phyloP scores from a whole-genome alignment of 2,888 invertebrate species.

The Hartigia nigra region DNA sequence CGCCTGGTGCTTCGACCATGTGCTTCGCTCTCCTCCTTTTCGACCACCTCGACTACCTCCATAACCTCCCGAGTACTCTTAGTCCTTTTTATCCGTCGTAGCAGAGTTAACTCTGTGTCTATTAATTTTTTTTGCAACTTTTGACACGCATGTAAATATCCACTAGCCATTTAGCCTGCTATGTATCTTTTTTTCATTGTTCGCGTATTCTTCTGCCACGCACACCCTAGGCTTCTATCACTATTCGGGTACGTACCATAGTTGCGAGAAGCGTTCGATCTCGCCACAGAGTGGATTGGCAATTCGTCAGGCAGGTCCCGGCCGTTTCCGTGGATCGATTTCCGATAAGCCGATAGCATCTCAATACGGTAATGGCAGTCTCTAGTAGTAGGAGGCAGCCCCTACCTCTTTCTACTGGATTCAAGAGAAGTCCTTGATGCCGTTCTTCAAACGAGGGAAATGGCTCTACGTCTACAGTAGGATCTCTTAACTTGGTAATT shows the following conservation, averaged over 20 bases:
- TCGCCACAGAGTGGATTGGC: slow-evolving; percentile 34
- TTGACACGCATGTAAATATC: neutral
- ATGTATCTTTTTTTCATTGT: neutral
- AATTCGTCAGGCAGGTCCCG: slow-evolving; percentile 32
- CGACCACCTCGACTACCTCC: slow-evolving; percentile 6
- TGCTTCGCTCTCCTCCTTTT: neutral
- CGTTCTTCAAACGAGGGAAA: neutral
- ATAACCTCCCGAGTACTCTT: neutral
- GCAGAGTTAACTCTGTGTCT: neutral
- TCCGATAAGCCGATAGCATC: slow-evolving; percentile 32
- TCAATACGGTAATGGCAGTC: slow-evolving; percentile 38
- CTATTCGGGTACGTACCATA: neutral
- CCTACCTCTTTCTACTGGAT: neutral
- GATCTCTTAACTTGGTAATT: neutral
- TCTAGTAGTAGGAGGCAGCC: neutral
- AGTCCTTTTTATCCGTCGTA: neutral
- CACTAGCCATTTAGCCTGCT: neutral
- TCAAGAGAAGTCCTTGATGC: neutral
- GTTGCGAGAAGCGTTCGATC: slow-evolving; percentile 7
- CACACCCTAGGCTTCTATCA: neutral
- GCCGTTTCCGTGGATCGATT: slow-evolving; percentile 24
- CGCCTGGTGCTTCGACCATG: slow-evolving; percentile 45
- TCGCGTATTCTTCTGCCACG: neutral
- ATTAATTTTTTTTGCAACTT: neutral
- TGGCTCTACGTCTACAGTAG: neutral